phyloP scores from a whole-genome alignment of 2,797 vertebrate genomes.

The Siniperca obscura region DNA sequence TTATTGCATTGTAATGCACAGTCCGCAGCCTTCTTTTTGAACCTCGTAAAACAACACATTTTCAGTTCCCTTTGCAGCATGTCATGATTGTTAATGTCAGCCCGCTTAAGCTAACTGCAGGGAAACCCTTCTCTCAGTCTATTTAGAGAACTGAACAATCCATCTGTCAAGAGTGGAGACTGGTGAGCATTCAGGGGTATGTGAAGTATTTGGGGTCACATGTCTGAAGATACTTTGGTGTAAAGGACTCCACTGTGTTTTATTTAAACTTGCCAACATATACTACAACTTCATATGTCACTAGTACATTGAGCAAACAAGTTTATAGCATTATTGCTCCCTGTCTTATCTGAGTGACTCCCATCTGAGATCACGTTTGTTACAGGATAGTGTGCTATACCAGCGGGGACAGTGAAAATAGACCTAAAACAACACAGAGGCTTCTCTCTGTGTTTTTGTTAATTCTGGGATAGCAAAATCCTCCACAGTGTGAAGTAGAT shows the following conservation, averaged over 20 bases:
- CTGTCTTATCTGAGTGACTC: slow-evolving; percentile 26
- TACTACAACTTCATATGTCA: background rate
- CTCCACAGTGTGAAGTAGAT: slow-evolving; percentile 30
- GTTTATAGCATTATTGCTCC: background rate
- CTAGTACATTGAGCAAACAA: background rate
- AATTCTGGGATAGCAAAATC: slow-evolving; percentile 1
- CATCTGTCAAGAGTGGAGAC: slow-evolving; percentile 18
- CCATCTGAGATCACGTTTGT: slow-evolving; percentile 6
- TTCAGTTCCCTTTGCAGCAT: slow-evolving; percentile 38
- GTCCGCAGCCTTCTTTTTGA: background rate
- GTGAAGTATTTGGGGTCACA: background rate
- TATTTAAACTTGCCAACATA: background rate
- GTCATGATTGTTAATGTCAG: slow-evolving; percentile 33
- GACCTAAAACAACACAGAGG: background rate
- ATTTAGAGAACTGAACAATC: slow-evolving; percentile 41
- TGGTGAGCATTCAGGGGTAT: background rate
- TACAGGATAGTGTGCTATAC: background rate
- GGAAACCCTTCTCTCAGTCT: slow-evolving; percentile 31
- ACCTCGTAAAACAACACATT: slow-evolving; percentile 19
- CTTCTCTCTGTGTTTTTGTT: slow-evolving; percentile 15
- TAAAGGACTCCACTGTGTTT: background rate
- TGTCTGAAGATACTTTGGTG: slow-evolving; percentile 1
- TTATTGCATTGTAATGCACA: background rate
- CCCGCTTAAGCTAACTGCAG: slow-evolving; percentile 33
- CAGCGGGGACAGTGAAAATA: background rate